These are phyloP conservation scores for Pteruthius melanotis DNA, from an alignment of 2,113 vertebrate species.

Conservation along the genomic window DNA sequence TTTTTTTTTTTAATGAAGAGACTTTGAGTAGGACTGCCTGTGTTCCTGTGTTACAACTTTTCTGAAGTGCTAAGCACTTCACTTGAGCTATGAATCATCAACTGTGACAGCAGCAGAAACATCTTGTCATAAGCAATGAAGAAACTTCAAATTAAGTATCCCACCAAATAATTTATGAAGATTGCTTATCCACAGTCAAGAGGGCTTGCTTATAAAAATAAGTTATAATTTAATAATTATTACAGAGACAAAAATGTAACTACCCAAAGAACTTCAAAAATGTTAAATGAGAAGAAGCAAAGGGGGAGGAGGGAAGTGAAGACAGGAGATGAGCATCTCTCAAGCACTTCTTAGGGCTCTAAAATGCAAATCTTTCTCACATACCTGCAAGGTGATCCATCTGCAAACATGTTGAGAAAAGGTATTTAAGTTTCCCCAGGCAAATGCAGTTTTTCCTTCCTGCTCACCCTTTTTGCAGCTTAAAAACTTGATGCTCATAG, in stretches of 20 bases:
- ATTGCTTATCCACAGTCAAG: conserved; percentile 9
- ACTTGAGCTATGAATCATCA: conserved; percentile 52
- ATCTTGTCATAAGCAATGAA: conserved; percentile 56
- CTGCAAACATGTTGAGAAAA: background rate
- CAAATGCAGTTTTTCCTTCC: background rate
- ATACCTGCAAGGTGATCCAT: background rate
- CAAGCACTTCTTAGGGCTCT: background rate
- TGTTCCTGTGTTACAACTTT: background rate
- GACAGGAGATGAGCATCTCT: background rate
- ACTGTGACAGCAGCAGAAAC: conserved; percentile 51
- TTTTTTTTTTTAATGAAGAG: background rate
- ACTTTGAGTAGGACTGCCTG: background rate
- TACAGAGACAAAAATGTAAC: conserved; percentile 3
- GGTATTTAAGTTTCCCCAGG: background rate
- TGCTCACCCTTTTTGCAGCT: background rate
- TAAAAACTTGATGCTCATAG: background rate
- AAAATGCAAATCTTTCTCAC: background rate
- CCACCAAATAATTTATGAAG: conserved; percentile 29
- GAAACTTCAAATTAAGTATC: conserved; percentile 52
- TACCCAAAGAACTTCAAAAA: background rate
- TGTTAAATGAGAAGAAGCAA: background rate
- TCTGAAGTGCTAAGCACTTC: conserved; percentile 39
- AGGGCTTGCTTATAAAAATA: conserved; percentile 2
- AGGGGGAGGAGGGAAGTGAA: background rate
- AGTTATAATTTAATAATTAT: background rate